Evolutionary conservation across 37 sponge, comb jelly and placozoan genomes (phyloP).

Genomic region (Spongilla lacustris): DNA sequence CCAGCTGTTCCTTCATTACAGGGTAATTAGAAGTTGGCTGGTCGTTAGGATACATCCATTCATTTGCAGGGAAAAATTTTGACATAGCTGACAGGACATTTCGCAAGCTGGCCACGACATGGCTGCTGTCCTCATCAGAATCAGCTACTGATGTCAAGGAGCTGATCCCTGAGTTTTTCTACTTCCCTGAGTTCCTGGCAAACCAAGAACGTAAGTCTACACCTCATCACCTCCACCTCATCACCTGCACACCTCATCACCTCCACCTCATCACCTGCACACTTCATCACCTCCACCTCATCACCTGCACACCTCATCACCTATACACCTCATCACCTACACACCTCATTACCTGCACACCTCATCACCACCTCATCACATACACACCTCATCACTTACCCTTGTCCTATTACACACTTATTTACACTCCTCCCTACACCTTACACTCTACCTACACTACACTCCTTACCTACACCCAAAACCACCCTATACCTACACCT

Average conservation of each 20-base stretch:
- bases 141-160: constrained; percentile 96
- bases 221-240: not conserved
- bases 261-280: no score
- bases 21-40: not conserved
- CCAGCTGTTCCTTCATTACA: not conserved
- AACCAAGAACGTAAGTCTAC: constrained; percentile 78
- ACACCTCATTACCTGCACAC: no score
- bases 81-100: constrained; percentile 98
- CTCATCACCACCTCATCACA: no score
- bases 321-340: no score
- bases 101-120: constrained; percentile 87
- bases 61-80: constrained; percentile 74
- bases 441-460: no score
- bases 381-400: no score
- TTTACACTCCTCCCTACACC: no score
- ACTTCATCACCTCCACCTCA: no score
- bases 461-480: no score
- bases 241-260: no score
- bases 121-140: constrained; percentile 90
- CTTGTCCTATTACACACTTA: no score
- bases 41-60: not conserved
- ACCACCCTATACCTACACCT: not conserved
- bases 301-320: no score
- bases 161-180: constrained; percentile 98
- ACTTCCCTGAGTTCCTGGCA: constrained; percentile 93